Evolutionary conservation across 2,888 invertebrate genomes (phyloP).

Genomic region (Blastobasis adustella): DNA sequence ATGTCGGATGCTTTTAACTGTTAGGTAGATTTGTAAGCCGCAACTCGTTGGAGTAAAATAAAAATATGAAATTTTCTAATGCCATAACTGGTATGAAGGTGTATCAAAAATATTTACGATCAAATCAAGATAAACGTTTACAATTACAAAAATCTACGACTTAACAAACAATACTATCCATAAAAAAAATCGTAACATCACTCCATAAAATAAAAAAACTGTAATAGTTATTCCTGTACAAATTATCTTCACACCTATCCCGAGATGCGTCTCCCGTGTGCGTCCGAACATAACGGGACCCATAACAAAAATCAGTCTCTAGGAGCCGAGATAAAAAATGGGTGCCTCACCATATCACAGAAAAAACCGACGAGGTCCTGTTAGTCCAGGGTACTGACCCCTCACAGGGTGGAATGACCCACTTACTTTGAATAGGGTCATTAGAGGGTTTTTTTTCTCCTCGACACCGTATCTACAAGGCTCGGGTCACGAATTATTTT

Average conservation of each 20-base stretch:
- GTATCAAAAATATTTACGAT: too few relatives aligned
- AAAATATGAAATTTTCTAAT: too few relatives aligned
- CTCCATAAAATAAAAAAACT: too few relatives aligned
- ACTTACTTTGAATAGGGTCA: slow-evolving; percentile 65
- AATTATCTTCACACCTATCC: slow-evolving; percentile 33
- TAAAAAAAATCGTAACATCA: too few relatives aligned
- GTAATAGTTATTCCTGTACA: neutral
- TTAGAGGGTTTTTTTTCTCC: slow-evolving; percentile 32
- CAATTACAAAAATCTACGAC: too few relatives aligned
- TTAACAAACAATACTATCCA: too few relatives aligned
- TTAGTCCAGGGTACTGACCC: slow-evolving; percentile 63
- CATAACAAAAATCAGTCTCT: slow-evolving; percentile 59
- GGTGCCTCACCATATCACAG: slow-evolving; percentile 34
- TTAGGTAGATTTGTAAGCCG: too few relatives aligned
- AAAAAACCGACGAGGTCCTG: slow-evolving; percentile 64
- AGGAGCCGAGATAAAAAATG: slow-evolving; percentile 67
- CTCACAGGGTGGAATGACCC: slow-evolving; percentile 65
- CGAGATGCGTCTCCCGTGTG: slow-evolving; percentile 24
- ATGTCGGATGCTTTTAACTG: too few relatives aligned
- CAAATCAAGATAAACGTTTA: too few relatives aligned
- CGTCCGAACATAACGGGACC: slow-evolving; percentile 53
- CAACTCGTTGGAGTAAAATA: too few relatives aligned
- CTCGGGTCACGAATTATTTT: neutral
- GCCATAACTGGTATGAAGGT: too few relatives aligned
- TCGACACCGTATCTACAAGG: neutral